Evolutionary conservation across 30 jellyfish, hydroid and myxozoan species (phyloP), one percentile per base, ranked within the genome.

Genomic region (Chrysaora quinquecirrha): DNA sequence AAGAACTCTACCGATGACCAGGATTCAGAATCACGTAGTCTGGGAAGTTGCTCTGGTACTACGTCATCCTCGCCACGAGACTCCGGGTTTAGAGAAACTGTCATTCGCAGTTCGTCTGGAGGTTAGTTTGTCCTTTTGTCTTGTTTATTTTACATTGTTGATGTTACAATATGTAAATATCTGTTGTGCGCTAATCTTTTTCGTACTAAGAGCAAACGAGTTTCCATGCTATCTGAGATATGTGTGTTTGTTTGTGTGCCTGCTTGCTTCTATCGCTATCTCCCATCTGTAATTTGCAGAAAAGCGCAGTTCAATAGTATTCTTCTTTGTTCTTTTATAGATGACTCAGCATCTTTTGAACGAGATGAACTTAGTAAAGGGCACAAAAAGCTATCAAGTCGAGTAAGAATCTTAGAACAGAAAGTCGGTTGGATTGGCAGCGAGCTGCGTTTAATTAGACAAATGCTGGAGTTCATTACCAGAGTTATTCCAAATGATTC

Each of bases 51-150:
- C 58, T 52, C 68, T 52, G 68, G 25, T 0, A 72, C 33, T 12
- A 66, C 58, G 24, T 35, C 73, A 0, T 9, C 68, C 1, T 80
- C 90, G 56, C 82, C 90, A 3, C 67, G 30, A 18, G 90, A 80
- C 30, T 80, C 90, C 7, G 90, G 90, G n/a, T 80, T 65, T 34
- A 79, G 83, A 16, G 90, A 80, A 58, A 80, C 58, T 29, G 90
- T 79, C 23, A 52, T 62, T 0, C 48, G 84, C 30, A 73, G 72
- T 19, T 11, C 49, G 28, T 33, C 71, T 47, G 72, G 72, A 73
- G 84, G 84, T 73, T 25, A 22, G 24, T 25, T 71, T 25, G 27
- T 7, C 32, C 3, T 71, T 33, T 7, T 19, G 9, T 3, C 18
- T 33, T 32, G 23, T 67, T 28, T 1, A 27, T 3, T 35, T 18